These are phyloP conservation scores for Sebastes cheni DNA, from an alignment of 2,797 vertebrate genomes.

Conservation along the genomic window DNA sequence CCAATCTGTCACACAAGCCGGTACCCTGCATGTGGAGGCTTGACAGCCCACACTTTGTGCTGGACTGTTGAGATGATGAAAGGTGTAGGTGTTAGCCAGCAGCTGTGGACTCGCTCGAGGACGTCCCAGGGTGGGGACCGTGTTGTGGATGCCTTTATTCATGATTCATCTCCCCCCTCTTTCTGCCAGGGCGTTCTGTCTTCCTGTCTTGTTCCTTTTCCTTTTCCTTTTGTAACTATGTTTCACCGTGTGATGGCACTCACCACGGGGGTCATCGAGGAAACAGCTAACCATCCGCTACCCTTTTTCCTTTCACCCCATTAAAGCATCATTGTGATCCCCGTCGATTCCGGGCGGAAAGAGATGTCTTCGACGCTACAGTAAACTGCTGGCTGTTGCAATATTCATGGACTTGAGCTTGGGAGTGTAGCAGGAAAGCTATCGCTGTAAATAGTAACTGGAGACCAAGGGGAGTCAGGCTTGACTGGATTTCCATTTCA, in stretches of 20 bases:
- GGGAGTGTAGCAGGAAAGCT: constrained; percentile 47
- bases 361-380: constrained; percentile 61
- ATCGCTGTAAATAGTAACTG: constrained; percentile 65
- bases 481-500: constrained; percentile 63
- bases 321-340: constrained; percentile 40
- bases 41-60: constrained; percentile 15
- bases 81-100: constrained; percentile 26
- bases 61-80: constrained; percentile 32
- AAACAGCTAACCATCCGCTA: background rate
- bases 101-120: constrained; percentile 5
- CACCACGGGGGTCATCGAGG: constrained; percentile 11
- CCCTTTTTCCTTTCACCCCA: constrained; percentile 38
- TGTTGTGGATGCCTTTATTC: constrained; percentile 7
- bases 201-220: constrained; percentile 5
- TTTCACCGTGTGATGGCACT: background rate
- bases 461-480: constrained; percentile 47
- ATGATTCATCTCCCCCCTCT: constrained; percentile 20
- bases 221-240: background rate
- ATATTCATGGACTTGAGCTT: constrained; percentile 65
- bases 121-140: constrained; percentile 4
- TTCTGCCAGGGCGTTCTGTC: background rate
- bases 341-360: constrained; percentile 34
- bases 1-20: background rate
- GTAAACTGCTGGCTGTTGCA: constrained; percentile 68
- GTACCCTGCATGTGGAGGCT: background rate